Percentiles rank a stretch among this genome's conserved stretches.
These are phyloP conservation scores for mouse (Mus musculus) DNA, from an alignment of 2,113 vertebrate species.

Conservation along the genomic window GRCm39 chr16:9198501-9199000, in stretches of 20 bases:
- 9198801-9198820: neutral
- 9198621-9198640: fast-evolving
- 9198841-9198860: neutral
- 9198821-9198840: neutral
- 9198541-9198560: fast-evolving
- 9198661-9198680: neutral
- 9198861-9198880: neutral
- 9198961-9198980: no score
- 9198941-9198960: neutral
- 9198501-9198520: neutral
- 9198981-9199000: neutral
- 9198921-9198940: neutral
- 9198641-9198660: neutral
- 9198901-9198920: no score
- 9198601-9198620: neutral
- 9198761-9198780: neutral
- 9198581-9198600: neutral
- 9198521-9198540: neutral
- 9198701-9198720: neutral
- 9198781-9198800: neutral
- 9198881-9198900: neutral
- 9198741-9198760: neutral
- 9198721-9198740: neutral
- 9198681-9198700: neutral
- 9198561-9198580: no score